phyloP scores from a whole-genome alignment of 2,113 vertebrate genomes.

The Centropus bengalensis region DNA sequence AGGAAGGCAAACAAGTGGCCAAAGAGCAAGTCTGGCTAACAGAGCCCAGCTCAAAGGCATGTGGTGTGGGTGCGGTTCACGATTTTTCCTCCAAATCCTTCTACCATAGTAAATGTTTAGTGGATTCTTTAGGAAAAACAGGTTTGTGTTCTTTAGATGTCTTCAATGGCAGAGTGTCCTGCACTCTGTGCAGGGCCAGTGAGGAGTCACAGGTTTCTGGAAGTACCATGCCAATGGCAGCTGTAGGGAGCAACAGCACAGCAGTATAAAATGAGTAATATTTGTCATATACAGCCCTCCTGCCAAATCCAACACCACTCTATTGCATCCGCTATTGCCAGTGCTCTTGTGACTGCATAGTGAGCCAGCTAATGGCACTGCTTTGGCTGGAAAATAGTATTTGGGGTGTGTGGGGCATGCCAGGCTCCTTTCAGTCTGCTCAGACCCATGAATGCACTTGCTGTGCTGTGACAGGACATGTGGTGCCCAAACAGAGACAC shows the following conservation, averaged over 20 bases:
- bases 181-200: no score
- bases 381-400: neutral
- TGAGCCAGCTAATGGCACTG: neutral
- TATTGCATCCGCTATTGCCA: neutral
- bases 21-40: neutral
- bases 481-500: neutral
- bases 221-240: fast-evolving
- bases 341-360: neutral
- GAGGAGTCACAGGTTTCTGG: neutral
- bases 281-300: neutral
- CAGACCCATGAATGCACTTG: neutral
- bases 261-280: neutral
- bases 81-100: neutral
- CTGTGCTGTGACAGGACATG: fast-evolving
- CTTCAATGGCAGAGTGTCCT: neutral
- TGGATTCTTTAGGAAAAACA: neutral
- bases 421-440: neutral
- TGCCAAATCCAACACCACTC: neutral
- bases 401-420: fast-evolving
- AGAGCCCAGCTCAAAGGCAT: neutral
- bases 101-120: neutral
- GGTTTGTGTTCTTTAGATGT: neutral
- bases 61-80: neutral
- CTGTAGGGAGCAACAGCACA: neutral
- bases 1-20: neutral